phyloP scores from a whole-genome alignment of 2,797 vertebrate genomes.

The Gila robusta region DNA sequence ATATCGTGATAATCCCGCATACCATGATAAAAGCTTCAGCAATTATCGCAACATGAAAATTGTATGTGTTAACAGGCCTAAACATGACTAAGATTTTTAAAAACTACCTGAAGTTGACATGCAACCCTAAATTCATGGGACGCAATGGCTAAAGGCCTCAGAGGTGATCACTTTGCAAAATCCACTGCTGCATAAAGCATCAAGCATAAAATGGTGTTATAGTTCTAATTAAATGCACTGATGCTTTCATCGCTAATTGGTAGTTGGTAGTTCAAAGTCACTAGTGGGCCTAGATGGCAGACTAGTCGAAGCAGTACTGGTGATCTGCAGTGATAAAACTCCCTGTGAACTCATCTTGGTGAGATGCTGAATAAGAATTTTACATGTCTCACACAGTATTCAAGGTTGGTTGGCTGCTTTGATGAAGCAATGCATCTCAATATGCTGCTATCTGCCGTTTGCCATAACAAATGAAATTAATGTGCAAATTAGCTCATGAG shows the following conservation, averaged over 20 bases:
- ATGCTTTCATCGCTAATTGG: not conserved
- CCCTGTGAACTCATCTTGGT: not conserved
- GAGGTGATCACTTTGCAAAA: not conserved
- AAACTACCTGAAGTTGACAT: not conserved
- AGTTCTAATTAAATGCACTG: not conserved
- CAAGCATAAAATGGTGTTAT: not conserved
- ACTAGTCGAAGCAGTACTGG: not conserved
- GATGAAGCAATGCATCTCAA: constrained; percentile 49
- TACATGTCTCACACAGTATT: constrained; percentile 24
- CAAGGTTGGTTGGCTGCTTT: constrained; percentile 42
- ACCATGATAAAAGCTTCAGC: too few species aligned
- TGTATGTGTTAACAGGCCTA: too few species aligned
- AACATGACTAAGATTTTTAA: not conserved
- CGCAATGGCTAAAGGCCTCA: not conserved
- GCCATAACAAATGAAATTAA: constrained; percentile 48
- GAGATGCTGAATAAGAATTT: not conserved
- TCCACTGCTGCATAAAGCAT: not conserved
- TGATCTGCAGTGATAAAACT: not conserved
- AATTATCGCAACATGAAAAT: too few species aligned
- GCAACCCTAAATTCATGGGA: not conserved
- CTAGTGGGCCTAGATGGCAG: too few species aligned
- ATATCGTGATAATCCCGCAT: too few species aligned
- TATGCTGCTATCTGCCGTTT: constrained; percentile 34
- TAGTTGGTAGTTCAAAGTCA: not conserved
- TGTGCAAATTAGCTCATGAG: constrained; percentile 47